Evolutionary conservation across 2,888 invertebrate species (phyloP).

Genomic region (Hypena proboscidalis): DNA sequence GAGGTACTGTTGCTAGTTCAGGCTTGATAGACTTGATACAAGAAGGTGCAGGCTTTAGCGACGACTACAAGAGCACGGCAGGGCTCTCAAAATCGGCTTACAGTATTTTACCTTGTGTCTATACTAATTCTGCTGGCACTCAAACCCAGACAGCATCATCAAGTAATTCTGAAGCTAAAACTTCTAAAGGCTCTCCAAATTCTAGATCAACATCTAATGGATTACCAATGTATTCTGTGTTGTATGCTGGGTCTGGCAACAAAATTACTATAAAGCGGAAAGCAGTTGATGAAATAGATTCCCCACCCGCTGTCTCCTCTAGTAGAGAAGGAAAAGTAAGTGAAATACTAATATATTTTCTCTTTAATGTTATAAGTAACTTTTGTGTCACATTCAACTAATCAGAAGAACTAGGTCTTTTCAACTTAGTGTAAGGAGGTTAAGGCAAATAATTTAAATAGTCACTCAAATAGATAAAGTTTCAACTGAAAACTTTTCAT

Average conservation of each 20-base stretch:
- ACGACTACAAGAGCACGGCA: constrained; percentile 89
- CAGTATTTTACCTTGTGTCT: constrained; percentile 90
- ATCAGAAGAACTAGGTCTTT: too few species aligned
- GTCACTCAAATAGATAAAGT: too few species aligned
- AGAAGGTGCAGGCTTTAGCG: constrained; percentile 92
- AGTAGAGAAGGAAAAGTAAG: constrained; percentile 74
- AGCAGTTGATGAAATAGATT: constrained; percentile 85
- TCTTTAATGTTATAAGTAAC: too few species aligned
- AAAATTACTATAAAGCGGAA: constrained; percentile 94
- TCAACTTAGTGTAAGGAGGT: too few species aligned
- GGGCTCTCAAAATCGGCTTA: constrained; percentile 91
- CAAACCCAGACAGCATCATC: constrained; percentile 72
- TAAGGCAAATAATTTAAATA: too few species aligned
- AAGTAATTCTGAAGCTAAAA: constrained; percentile 60
- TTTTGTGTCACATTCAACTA: too few species aligned
- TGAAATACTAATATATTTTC: too few species aligned
- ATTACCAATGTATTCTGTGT: constrained; percentile 88
- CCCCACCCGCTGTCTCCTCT: constrained; percentile 66
- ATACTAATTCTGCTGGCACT: constrained; percentile 86
- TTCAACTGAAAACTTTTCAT: too few species aligned
- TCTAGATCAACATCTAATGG: constrained; percentile 74
- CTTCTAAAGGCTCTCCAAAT: constrained; percentile 71
- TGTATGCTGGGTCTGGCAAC: constrained; percentile 92
- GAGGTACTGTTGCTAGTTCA: constrained; percentile 79
- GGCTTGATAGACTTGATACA: constrained; percentile 91